Evolutionary conservation across 2,113 vertebrate genomes (phyloP).

Genomic region (Albula glossodonta): DNA sequence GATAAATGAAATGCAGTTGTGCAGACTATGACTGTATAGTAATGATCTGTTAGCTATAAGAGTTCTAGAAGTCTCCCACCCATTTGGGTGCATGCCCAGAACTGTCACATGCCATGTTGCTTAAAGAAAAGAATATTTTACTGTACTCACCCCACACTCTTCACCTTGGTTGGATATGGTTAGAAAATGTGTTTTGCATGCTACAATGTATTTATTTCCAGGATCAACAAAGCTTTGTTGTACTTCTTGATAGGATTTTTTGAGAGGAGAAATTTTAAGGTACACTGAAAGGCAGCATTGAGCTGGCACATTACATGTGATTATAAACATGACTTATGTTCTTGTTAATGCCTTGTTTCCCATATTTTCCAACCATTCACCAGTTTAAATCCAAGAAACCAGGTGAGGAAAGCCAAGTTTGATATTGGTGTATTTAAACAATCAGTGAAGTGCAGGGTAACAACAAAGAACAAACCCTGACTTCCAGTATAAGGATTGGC

Average conservation of each 20-base stretch:
- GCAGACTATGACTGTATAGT: not conserved
- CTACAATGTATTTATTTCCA: not conserved
- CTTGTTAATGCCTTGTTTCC: no score
- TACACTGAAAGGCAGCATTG: not conserved
- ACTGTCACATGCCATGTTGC: not conserved
- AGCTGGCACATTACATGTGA: not conserved
- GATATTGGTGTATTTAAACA: no score
- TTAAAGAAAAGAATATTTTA: not conserved
- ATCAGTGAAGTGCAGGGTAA: no score
- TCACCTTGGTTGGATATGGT: not conserved
- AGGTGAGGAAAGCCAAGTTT: no score
- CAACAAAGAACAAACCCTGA: no score
- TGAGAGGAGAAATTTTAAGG: not conserved
- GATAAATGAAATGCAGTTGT: not conserved
- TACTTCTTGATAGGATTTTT: not conserved
- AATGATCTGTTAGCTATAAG: not conserved
- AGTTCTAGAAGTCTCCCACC: not conserved
- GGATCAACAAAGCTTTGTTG: not conserved
- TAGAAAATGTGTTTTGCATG: not conserved
- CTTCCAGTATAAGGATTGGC: no score
- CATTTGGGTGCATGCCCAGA: no score
- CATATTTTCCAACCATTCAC: no score
- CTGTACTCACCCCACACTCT: not conserved
- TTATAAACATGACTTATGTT: no score
- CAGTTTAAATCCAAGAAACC: no score